Evolutionary conservation across 2,113 vertebrate genomes (phyloP).

Genomic region (Alligator mississippiensis): DNA sequence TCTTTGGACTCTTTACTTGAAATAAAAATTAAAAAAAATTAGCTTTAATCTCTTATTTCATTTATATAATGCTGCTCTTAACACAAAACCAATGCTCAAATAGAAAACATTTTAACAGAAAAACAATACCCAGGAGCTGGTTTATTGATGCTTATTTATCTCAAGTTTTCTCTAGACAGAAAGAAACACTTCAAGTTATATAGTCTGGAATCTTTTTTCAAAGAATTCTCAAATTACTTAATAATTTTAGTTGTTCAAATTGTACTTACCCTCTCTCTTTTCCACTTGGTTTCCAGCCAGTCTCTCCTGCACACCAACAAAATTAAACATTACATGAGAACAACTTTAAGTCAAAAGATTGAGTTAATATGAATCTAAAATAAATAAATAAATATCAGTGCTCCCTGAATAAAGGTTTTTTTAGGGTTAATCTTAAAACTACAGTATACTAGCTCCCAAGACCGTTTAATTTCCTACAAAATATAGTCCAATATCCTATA

Average conservation of each 20-base stretch:
- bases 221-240: not conserved
- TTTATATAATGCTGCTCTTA: not conserved
- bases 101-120: slow-evolving; percentile 9
- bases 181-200: not conserved
- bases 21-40: slow-evolving; percentile 67
- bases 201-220: not conserved
- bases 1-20: slow-evolving; percentile 96
- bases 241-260: not conserved
- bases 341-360: slow-evolving; percentile 63
- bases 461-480: not conserved
- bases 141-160: not conserved
- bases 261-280: slow-evolving; percentile 88
- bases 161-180: not conserved
- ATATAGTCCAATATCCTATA: not conserved
- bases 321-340: slow-evolving; percentile 74
- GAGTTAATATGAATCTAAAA: slow-evolving; percentile 58
- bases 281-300: slow-evolving; percentile 95
- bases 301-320: slow-evolving; percentile 89
- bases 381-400: slow-evolving; percentile 37
- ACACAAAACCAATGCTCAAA: slow-evolving; percentile 2
- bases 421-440: slow-evolving; percentile 42
- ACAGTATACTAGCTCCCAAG: not conserved
- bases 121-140: not conserved
- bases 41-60: not conserved
- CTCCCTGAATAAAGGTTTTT: slow-evolving; percentile 4